Evolutionary conservation across 2,113 vertebrate genomes (phyloP), one percentile per base, ranked within the genome.

Genomic region (Daphoenositta chrysoptera): DNA sequence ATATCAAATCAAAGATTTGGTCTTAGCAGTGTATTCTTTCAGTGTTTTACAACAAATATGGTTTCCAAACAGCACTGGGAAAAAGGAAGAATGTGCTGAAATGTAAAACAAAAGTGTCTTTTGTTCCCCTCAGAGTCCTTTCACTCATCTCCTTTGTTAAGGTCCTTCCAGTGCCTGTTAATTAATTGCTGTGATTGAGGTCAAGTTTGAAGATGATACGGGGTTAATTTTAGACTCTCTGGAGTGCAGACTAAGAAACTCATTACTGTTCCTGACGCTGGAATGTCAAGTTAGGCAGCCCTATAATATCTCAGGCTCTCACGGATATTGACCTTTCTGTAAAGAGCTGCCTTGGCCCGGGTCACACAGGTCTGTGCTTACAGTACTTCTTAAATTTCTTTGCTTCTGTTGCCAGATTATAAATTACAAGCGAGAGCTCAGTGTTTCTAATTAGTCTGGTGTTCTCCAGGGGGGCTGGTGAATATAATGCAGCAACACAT

Each of bases 131-230:
- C 23, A n/a, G 72, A 88, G 53, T 86, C 53, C 45, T 89, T 89
- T 89, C 51, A 58, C 83, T 93, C 75, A 31, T 72, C 35, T 95
- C 44, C 68, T 97, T 90, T 68, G 79, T 87, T 91, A 69, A 89
- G 85, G 64, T 79, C 94, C 89, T 96, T 96, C 77, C 79, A 70
- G 44, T 54, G 89, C 17, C 91, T 95, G 92, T 90, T 97, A 97
- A 97, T 97, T 96, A 97, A 97, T 95, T 96, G 87, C 92, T 92
- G 45, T 89, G 94, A 96, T 96, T 96, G 95, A 89, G 95, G 94
- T 97, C 96, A 94, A 89, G 72, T 89, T 97, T 96, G 94, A 94
- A 91, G 93, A 94, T 88, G 83, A 80, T 53, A 87, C 3, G 31
- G 84, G 94, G 95, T 95, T 96, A 97, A 96, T 95, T 96, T 96